These are phyloP conservation scores for Leptobrachium leishanense DNA, from an alignment of 2,113 vertebrate species.

Conservation along the genomic window DNA sequence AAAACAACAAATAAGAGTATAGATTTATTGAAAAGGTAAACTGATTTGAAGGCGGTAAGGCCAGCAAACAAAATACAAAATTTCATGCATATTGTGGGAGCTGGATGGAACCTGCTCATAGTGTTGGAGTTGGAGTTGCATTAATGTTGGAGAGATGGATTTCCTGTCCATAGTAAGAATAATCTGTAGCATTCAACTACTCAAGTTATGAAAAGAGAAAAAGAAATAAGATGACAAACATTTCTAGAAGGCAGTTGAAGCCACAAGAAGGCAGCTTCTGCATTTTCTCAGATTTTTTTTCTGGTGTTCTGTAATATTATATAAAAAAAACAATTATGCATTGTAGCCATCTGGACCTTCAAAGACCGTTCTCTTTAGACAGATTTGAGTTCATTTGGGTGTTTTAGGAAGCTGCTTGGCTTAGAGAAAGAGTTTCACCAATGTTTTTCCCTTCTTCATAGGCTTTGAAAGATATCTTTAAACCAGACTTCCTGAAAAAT, in stretches of 20 bases:
- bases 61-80: no score
- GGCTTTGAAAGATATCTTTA: conserved; percentile 43
- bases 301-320: neutral
- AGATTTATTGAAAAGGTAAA: no score
- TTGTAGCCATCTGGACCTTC: conserved; percentile 18
- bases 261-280: neutral
- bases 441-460: conserved; percentile 28
- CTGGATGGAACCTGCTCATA: no score
- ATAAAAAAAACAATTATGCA: neutral
- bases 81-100: no score
- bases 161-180: no score
- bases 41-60: no score
- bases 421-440: conserved; percentile 16
- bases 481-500: conserved; percentile 39
- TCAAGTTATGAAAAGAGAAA: no score
- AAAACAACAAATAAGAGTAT: no score
- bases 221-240: no score
- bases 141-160: no score
- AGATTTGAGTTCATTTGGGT: conserved; percentile 22
- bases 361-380: conserved; percentile 12
- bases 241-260: neutral
- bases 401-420: conserved; percentile 35
- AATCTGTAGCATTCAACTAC: no score
- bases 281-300: neutral
- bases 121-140: no score